phyloP scores from a whole-genome alignment of 2,888 invertebrate genomes.

The Caenorhabditis japonica region DNA sequence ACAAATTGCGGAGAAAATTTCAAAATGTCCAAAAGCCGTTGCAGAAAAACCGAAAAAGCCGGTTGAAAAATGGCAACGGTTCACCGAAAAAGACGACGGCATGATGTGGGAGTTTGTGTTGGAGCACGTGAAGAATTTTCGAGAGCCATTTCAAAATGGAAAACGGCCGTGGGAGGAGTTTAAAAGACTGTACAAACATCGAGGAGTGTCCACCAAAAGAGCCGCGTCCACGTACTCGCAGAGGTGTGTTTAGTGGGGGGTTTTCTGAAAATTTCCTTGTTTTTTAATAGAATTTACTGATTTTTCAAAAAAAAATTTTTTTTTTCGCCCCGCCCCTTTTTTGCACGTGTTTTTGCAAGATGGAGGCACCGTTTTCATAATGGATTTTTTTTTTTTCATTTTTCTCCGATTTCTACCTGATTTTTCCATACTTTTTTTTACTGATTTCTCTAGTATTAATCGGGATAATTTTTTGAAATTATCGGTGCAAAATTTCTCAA shows the following conservation, averaged over 20 bases:
- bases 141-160: neutral
- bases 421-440: too few relatives aligned
- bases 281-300: too few relatives aligned
- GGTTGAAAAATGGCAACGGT: neutral
- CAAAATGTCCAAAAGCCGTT: neutral
- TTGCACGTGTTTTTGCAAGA: too few relatives aligned
- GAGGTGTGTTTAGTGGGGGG: neutral
- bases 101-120: slow-evolving; percentile 16
- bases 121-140: neutral
- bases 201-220: neutral
- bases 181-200: neutral
- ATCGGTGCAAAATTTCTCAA: too few relatives aligned
- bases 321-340: too few relatives aligned
- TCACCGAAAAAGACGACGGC: slow-evolving; percentile 15
- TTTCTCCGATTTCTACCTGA: too few relatives aligned
- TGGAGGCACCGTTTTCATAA: too few relatives aligned
- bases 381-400: too few relatives aligned
- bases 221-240: neutral
- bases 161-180: neutral
- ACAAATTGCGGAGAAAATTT: too few relatives aligned
- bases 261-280: neutral
- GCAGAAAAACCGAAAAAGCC: neutral
- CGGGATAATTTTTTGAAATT: too few relatives aligned
- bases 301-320: too few relatives aligned
- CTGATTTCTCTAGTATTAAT: too few relatives aligned